A percentile compares a stretch with the other conserved stretches of the same genome.
These are phyloP conservation scores for Onychorhynchus coronatus DNA, from an alignment of 2,113 vertebrate genomes.

Conservation along the genomic window DNA sequence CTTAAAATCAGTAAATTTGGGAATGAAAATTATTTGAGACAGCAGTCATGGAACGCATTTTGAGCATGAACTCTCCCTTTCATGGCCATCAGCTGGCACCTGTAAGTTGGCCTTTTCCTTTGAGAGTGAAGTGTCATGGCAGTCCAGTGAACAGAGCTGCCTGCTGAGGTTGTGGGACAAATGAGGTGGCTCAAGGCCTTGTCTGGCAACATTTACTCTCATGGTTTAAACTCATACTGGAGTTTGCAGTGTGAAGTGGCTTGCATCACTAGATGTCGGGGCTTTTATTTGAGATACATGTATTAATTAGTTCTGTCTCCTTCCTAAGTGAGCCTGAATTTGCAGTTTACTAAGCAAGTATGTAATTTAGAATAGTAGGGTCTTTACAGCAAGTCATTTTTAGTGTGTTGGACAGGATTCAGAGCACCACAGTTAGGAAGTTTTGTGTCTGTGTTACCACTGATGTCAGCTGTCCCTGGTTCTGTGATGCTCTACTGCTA, in stretches of 20 bases:
- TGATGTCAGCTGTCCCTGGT: neutral
- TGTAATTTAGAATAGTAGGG: neutral
- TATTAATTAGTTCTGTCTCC: neutral
- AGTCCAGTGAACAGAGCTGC: neutral
- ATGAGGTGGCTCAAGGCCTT: neutral
- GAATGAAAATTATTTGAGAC: neutral
- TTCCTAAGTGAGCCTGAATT: neutral
- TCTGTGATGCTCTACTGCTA: neutral
- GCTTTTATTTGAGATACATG: neutral
- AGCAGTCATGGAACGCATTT: neutral
- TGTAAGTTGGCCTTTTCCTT: neutral
- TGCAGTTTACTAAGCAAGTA: neutral
- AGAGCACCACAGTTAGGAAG: neutral
- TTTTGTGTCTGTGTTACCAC: neutral
- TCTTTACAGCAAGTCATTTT: neutral
- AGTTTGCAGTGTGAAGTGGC: neutral
- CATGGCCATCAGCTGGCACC: neutral
- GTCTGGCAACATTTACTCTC: neutral
- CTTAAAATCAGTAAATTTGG: neutral
- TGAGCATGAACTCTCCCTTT: neutral
- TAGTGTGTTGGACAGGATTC: neutral
- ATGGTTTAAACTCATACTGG: neutral
- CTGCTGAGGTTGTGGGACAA: neutral
- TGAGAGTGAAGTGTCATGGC: neutral
- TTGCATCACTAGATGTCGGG: neutral